Evolutionary conservation across 2,888 invertebrate species (phyloP).

Genomic region (Reticulitermes lucifugus): DNA sequence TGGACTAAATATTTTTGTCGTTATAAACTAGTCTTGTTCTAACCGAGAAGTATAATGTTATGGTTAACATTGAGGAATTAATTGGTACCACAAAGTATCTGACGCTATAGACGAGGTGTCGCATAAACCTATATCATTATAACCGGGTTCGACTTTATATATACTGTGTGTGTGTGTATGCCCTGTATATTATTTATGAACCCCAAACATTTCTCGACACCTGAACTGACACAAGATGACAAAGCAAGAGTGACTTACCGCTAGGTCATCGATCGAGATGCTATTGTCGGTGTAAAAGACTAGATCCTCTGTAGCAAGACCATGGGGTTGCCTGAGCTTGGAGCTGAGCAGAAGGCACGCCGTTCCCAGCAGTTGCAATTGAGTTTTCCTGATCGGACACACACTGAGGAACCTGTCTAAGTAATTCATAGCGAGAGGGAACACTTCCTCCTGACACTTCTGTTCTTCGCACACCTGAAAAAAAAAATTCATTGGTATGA

Average conservation of each 20-base stretch:
- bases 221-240: too few species aligned
- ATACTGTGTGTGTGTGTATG: too few species aligned
- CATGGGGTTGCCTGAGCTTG: conserved; percentile 89
- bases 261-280: conserved; percentile 85
- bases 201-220: too few species aligned
- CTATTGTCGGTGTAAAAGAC: conserved; percentile 96
- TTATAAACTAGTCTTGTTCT: too few species aligned
- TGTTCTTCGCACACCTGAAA: conserved; percentile 91
- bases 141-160: too few species aligned
- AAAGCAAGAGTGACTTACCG: conserved; percentile 75
- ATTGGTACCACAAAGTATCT: too few species aligned
- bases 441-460: conserved; percentile 93
- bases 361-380: conserved; percentile 92
- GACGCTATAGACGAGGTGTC: too few species aligned
- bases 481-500: background rate
- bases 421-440: conserved; percentile 91
- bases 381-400: conserved; percentile 84
- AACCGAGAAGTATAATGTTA: too few species aligned
- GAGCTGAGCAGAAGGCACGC: conserved; percentile 93
- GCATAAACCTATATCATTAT: too few species aligned
- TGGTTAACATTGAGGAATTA: too few species aligned
- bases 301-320: conserved; percentile 82
- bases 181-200: too few species aligned
- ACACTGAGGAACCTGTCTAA: conserved; percentile 93
- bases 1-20: too few species aligned